Base-by-base conservation (phyloP, 2,888 invertebrate species). In the Oxytorus armatus region DNA sequence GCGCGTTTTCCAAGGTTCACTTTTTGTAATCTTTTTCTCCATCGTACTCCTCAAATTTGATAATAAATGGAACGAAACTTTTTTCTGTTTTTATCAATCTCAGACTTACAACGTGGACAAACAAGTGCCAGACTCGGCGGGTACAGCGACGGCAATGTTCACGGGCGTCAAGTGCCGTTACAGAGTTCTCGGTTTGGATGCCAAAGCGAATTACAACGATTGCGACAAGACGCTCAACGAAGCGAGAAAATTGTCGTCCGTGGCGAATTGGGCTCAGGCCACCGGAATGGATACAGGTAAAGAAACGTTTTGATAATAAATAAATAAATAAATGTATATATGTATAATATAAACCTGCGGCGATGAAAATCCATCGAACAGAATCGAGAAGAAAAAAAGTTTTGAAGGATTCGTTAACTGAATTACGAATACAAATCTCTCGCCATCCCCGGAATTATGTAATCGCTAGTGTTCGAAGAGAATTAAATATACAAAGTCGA, bases 21-120 rank as follows among this genome's bases (percentile, higher is more conserved):
- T 3, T 29, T 5, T 29, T 5, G 5, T 29, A 23, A 51, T 70
- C 55, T 51, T 18, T 47, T n/a, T 11, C 7, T 33, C 29, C 1
- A 16, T 69, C 18, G 0, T 39, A 21, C 23, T 49, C 47, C 18
- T 11, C 29, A 29, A 42, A 25, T 36, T 36, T 8, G 14, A 53
- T 10, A 49, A 14, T 10, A 11, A 47, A 29, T 44, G 21, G 11
- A 16, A 16, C 39, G 11, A 36, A 29, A 47, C 14, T 14, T 77
- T 80, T n/a, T n/a, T n/a, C n/a, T n/a, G n/a, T n/a, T n/a, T n/a
- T n/a, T n/a, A n/a, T n/a, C n/a, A n/a, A n/a, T n/a, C n/a, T 7
- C 73, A 95, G 95, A 95, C 95, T 0, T 95, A 96, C 90, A 95
- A 94, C 84, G 93, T 94, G n/a, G 95, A 96, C 88, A 93, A 93